A percentile compares a stretch with the other conserved stretches of the same genome.
These are phyloP conservation scores for Acomys russatus DNA, from an alignment of 2,797 vertebrate species.

Conservation along the genomic window DNA sequence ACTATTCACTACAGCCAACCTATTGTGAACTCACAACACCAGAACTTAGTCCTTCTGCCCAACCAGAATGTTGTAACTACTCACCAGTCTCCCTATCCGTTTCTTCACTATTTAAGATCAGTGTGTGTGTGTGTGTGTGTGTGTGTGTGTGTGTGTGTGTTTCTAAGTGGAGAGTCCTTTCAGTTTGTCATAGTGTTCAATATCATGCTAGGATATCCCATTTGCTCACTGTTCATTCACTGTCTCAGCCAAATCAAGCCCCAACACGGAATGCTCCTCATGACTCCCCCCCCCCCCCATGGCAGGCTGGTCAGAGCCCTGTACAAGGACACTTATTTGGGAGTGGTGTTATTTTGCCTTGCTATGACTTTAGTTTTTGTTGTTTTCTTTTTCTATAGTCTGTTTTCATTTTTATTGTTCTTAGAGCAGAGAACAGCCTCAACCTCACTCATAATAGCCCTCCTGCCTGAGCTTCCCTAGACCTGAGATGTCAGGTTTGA, in stretches of 20 bases:
- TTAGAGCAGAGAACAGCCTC: not conserved
- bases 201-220: not conserved
- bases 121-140: not conserved
- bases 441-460: not conserved
- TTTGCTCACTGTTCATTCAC: not conserved
- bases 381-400: not conserved
- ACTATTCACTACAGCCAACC: not conserved
- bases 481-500: not conserved
- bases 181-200: not conserved
- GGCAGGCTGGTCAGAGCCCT: not conserved
- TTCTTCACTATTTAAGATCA: not conserved
- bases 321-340: not conserved
- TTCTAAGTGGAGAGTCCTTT: too few species aligned
- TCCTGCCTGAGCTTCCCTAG: not conserved
- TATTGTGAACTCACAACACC: not conserved
- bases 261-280: not conserved
- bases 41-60: not conserved
- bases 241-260: not conserved
- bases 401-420: not conserved
- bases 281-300: too few species aligned
- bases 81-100: too few species aligned
- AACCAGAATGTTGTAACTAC: not conserved
- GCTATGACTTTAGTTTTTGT: not conserved
- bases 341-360: not conserved
- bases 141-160: too few species aligned